A percentile compares a stretch with the other conserved stretches of the same genome.
These are phyloP conservation scores for Rhynchopsitta pachyrhyncha DNA, from an alignment of 2,113 vertebrate species.

Conservation along the genomic window DNA sequence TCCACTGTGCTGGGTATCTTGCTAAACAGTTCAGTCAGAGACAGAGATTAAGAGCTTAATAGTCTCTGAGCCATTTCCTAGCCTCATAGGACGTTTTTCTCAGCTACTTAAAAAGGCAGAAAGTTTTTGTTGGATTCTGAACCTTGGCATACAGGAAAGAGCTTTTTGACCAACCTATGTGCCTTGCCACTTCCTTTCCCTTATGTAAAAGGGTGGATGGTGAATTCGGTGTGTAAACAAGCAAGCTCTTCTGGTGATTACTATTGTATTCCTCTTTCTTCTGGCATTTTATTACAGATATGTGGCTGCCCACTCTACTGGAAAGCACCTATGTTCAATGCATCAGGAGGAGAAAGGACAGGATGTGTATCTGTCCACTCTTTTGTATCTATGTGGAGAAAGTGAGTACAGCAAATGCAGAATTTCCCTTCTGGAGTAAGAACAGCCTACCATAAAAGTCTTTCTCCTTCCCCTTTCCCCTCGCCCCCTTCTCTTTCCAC, in stretches of 20 bases:
- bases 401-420: conserved; percentile 79
- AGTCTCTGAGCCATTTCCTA: neutral
- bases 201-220: neutral
- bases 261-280: neutral
- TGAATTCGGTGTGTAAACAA: neutral
- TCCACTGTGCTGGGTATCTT: neutral
- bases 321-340: conserved; percentile 94
- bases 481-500: neutral
- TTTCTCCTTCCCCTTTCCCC: accelerated
- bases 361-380: conserved; percentile 91
- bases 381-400: conserved; percentile 92
- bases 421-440: neutral
- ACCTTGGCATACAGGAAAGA: neutral
- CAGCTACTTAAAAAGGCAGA: neutral
- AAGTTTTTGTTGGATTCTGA: neutral
- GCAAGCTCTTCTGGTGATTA: neutral
- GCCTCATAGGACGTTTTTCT: neutral
- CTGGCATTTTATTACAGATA: conserved; percentile 74
- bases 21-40: neutral
- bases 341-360: conserved; percentile 89
- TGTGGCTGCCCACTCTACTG: conserved; percentile 96
- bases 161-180: neutral
- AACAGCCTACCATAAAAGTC: neutral
- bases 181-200: neutral
- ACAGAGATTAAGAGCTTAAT: neutral